A percentile compares a stretch with the other conserved stretches of the same genome.
phyloP scores from a whole-genome alignment of 2,113 vertebrate genomes.

The Cinclus cinclus region DNA sequence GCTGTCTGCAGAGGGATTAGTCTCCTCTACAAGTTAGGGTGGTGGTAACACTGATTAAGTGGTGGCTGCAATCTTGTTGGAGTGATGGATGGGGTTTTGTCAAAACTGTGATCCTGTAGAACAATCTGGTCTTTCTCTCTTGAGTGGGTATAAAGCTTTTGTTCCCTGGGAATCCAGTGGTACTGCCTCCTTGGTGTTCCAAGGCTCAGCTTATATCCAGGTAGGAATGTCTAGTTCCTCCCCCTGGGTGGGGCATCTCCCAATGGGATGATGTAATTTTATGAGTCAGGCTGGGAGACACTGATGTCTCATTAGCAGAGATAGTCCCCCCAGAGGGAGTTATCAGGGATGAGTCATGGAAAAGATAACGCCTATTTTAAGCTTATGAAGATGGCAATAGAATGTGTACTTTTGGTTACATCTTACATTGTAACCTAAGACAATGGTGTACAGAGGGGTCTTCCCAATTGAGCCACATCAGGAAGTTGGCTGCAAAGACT shows the following conservation, averaged over 20 bases:
- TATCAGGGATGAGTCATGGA: background rate
- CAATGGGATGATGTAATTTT: background rate
- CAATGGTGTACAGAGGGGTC: accelerated
- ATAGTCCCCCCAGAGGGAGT: background rate
- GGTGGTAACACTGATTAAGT: background rate
- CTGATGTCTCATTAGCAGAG: background rate
- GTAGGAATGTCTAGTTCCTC: background rate
- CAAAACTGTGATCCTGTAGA: background rate
- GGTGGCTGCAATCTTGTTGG: background rate
- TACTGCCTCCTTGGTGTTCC: accelerated
- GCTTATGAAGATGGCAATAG: background rate
- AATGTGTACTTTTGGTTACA: background rate
- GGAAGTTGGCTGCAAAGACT: background rate
- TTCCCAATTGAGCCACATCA: background rate
- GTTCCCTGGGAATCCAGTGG: background rate
- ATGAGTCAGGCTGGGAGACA: background rate
- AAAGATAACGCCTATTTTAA: background rate
- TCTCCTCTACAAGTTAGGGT: background rate
- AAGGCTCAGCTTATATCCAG: background rate
- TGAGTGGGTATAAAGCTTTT: accelerated
- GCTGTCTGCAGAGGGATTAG: too few relatives aligned
- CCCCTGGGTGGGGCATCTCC: accelerated
- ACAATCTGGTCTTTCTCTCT: background rate
- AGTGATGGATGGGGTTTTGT: background rate
- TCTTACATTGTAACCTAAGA: background rate